A percentile compares a stretch with the other conserved stretches of the same genome.
Evolutionary conservation across 2,888 invertebrate species (phyloP).

Genomic region (Piscicola geometra): DNA sequence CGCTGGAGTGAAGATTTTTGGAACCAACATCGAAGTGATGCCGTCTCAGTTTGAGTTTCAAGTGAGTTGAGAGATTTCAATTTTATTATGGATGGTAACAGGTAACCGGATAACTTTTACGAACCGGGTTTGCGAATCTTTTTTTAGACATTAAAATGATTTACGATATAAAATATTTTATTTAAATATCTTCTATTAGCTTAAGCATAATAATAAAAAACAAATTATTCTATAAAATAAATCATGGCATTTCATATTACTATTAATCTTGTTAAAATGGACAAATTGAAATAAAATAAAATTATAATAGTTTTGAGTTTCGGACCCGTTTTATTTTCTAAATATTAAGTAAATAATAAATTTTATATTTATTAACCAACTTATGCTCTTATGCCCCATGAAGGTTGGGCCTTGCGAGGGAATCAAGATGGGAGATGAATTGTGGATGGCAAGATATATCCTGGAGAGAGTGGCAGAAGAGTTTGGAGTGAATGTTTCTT

Average conservation of each 20-base stretch:
- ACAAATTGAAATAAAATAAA: too few relatives aligned
- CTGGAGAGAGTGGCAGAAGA: conserved; percentile 59
- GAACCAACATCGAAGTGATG: conserved; percentile 97
- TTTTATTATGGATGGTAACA: background rate
- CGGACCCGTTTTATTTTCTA: too few relatives aligned
- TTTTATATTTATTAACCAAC: background rate
- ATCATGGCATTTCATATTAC: too few relatives aligned
- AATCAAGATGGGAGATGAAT: conserved; percentile 62
- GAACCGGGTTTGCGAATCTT: background rate
- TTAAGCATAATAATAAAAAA: too few relatives aligned
- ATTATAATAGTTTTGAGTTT: background rate
- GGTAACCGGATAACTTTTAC: background rate
- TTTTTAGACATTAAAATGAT: conserved; percentile 1
- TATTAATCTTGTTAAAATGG: too few relatives aligned
- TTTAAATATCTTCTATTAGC: too few relatives aligned
- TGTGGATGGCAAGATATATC: conserved; percentile 59
- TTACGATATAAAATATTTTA: background rate
- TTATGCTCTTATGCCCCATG: background rate
- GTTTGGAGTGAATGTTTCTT: conserved; percentile 58
- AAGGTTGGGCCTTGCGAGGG: conserved; percentile 88
- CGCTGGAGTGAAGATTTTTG: conserved; percentile 85
- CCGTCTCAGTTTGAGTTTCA: conserved; percentile 68
- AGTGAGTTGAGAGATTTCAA: conserved; percentile 3
- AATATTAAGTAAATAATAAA: background rate
- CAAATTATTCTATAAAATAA: too few relatives aligned